Base-by-base conservation (phyloP, 2,888 invertebrate species). In the Sphinx pinastri region DNA sequence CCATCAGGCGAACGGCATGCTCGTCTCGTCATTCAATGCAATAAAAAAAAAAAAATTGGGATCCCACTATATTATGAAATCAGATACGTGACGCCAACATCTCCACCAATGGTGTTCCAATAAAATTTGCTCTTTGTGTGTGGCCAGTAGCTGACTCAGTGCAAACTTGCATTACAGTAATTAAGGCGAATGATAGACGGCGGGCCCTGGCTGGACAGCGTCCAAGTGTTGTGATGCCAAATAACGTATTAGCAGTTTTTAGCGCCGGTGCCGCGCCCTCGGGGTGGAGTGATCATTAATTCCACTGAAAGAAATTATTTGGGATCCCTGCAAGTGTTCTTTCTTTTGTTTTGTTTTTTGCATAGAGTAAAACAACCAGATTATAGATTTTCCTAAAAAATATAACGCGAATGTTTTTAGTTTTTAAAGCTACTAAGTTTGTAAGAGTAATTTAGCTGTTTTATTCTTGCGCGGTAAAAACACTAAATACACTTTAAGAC, bases 151-250 rank as follows among this genome's bases (percentile, higher is more conserved):
- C 55, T 55, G 19, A 10, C 19, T 55, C 55, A 11, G 16, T 55
- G 55, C 19, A 55, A 55, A 55, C 19, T 1, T 55, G 7, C 54
- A 16, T 16, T 54, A 19, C 55, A 47, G 55, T 57, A 68, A 68
- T 68, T 68, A 68, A 45, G 14, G 68, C 45, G 49, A 63, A 49
- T 63, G 63, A 63, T 63, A 63, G 63, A 68, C 57, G 68, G 16
- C 55, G 38, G 45, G 16, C 57, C 45, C 68, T 8, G 60, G 60
- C 54, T 68, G 68, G 68, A 57, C 54, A 5, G 12, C 57, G 45
- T 45, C 68, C 68, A 68, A 57, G 45, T 47, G 45, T 31, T 54
- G 68, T 57, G 68, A 45, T 57, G 68, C 68, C 68, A 68, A 68
- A 45, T 68, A 55, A 57, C 68, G 19, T 63, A 49, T 63, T 55